Evolutionary conservation across 2,888 invertebrate genomes (phyloP), one percentile per base, ranked within the genome.

Genomic region (Cryptocephalus moraei): DNA sequence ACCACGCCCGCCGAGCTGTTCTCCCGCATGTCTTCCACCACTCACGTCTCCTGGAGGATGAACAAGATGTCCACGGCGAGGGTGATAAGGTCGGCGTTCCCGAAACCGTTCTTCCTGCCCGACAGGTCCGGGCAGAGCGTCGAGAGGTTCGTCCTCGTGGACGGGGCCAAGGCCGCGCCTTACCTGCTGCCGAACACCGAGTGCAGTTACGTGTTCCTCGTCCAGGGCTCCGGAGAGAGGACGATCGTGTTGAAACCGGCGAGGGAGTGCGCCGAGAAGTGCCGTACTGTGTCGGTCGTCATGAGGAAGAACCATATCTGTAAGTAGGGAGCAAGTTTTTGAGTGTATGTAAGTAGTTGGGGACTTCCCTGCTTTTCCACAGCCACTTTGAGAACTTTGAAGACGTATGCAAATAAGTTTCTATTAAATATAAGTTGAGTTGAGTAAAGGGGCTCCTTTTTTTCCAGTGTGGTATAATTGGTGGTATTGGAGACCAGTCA

Each of bases 381-480:
- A n/a, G n/a, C 22, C 22, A 22, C 22, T 22, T 22, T 22, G 22
- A 22, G 22, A 22, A 22, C 22, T 6, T 22, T 2, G 6, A 22
- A 6, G 22, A 6, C 3, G 2, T 22, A 22, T 6, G 6, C 6
- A 22, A 22, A 22, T 22, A 22, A 22, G 3, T 6, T 22, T 22
- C 6, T 22, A 2, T 22, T 22, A 2, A 22, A 6, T 22, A 22
- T 2, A 22, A 22, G 22, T 22, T 22, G 6, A 13, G 10, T 10
- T 8, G 14, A 9, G 9, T 14, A 39, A 39, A 9, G 13, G 8
- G 9, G 8, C 52, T 62, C 65, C 61, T 57, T 56, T 57, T 56
- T 44, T 79, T 79, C 54, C 73, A 87, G 87, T 87, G 57, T 85
- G 83, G 80, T 87, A 86, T 65, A 87, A 86, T 65, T 87, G 86